phyloP scores from a whole-genome alignment of 1,140 invertebrate genomes.

The Phymastichus coffea region DNA sequence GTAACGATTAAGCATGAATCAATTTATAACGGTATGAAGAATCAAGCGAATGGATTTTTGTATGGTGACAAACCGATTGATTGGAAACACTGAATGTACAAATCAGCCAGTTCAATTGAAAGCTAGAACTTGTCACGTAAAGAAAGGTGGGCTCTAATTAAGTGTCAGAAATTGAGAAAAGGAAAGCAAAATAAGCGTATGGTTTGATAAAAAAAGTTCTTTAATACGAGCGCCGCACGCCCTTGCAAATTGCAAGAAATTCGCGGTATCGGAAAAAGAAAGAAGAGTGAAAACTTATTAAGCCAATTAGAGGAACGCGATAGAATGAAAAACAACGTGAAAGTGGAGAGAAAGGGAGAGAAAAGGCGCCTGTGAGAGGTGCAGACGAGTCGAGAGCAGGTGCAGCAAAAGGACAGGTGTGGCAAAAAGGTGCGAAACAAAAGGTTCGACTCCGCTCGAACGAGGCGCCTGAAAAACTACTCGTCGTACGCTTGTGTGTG shows the following conservation, averaged over 20 bases:
- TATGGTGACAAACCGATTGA: too few relatives aligned
- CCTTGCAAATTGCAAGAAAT: too few relatives aligned
- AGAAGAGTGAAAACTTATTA: conserved; percentile 22
- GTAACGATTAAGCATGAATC: too few relatives aligned
- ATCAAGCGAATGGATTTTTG: too few relatives aligned
- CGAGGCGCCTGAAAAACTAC: conserved; percentile 38
- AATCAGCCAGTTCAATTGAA: too few relatives aligned
- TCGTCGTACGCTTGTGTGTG: conserved; percentile 33
- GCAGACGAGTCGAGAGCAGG: conserved; percentile 14
- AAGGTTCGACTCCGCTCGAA: conserved; percentile 40
- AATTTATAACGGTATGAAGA: too few relatives aligned
- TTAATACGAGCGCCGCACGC: too few relatives aligned
- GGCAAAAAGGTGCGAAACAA: conserved; percentile 47
- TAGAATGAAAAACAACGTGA: conserved; percentile 19
- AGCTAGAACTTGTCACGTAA: too few relatives aligned
- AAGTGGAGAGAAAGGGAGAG: conserved; percentile 10
- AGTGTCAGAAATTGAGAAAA: not conserved
- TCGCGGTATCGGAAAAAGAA: too few relatives aligned
- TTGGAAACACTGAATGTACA: too few relatives aligned
- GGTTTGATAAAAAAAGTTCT: not conserved
- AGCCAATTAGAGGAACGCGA: conserved; percentile 19
- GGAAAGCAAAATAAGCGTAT: not conserved
- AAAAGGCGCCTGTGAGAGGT: not conserved
- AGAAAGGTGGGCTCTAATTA: not conserved
- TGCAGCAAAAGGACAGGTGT: conserved; percentile 22